Percentiles rank a stretch among this genome's conserved stretches.
These are phyloP conservation scores for Fopius arisanus DNA, from an alignment of 1,140 invertebrate genomes.

Conservation along the genomic window DNA sequence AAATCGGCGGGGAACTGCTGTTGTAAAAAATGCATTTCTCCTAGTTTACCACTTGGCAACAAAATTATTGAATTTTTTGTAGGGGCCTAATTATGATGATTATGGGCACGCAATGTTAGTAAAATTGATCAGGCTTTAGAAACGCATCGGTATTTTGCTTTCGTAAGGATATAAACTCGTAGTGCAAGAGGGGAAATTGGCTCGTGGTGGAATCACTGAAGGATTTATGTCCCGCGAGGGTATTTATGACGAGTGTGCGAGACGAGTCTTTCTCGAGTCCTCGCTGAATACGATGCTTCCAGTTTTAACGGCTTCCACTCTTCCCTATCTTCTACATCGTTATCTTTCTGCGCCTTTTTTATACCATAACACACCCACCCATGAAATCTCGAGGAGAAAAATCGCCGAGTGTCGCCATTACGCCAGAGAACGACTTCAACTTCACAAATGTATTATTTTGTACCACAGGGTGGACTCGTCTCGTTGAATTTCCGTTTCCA, in stretches of 20 bases:
- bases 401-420: background rate
- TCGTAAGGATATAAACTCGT: constrained; percentile 6
- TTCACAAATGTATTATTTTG: background rate
- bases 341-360: background rate
- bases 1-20: too few species aligned
- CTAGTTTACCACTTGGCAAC: too few species aligned
- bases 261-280: constrained; percentile 12
- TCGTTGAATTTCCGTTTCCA: background rate
- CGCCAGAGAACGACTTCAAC: background rate
- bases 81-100: too few species aligned
- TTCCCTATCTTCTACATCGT: constrained; percentile 1
- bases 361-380: background rate
- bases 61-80: too few species aligned
- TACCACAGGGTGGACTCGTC: background rate
- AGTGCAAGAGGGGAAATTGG: constrained; percentile 31
- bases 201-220: constrained; percentile 32
- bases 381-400: background rate
- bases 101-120: too few species aligned
- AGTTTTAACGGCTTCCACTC: constrained; percentile 17
- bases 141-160: background rate
- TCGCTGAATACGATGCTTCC: background rate
- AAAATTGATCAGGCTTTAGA: background rate
- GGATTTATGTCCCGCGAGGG: constrained; percentile 36
- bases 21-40: too few species aligned
- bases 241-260: constrained; percentile 36